Evolutionary conservation across 2,888 invertebrate genomes (phyloP).

Genomic region (Chesias legatella): DNA sequence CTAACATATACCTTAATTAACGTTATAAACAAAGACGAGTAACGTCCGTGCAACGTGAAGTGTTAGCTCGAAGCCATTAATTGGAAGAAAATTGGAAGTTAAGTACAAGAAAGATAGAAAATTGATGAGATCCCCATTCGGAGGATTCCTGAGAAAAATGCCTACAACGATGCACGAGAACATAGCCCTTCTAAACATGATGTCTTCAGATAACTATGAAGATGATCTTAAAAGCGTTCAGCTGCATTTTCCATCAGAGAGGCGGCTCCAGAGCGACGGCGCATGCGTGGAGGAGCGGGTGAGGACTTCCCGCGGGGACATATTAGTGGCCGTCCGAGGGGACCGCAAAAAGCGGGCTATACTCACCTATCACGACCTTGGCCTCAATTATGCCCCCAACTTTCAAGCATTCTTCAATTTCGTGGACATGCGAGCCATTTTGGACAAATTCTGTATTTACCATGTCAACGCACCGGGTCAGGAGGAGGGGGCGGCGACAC

Average conservation of each 20-base stretch:
- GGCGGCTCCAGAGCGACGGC: conserved; percentile 77
- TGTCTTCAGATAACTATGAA: conserved; percentile 90
- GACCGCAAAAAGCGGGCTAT: conserved; percentile 95
- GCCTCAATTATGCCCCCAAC: conserved; percentile 96
- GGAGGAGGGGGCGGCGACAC: conserved; percentile 95
- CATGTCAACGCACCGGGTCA: conserved; percentile 99
- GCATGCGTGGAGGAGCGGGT: conserved; percentile 86
- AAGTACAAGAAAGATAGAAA: conserved; percentile 17
- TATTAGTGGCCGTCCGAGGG: conserved; percentile 97
- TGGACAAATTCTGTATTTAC: conserved; percentile 98
- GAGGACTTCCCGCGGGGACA: conserved; percentile 93
- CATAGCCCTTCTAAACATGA: conserved; percentile 83
- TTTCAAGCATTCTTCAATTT: conserved; percentile 97
- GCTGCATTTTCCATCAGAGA: conserved; percentile 90
- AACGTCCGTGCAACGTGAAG: conserved; percentile 15
- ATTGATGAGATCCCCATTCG: conserved; percentile 38
- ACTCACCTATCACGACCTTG: conserved; percentile 98
- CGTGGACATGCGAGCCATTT: conserved; percentile 92
- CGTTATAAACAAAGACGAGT: conserved; percentile 36
- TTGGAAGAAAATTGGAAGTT: conserved; percentile 28
- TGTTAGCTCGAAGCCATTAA: conserved; percentile 26
- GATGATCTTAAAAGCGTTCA: conserved; percentile 96
- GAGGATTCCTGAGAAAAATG: conserved; percentile 49
- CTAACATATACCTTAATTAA: conserved; percentile 52
- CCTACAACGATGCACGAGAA: conserved; percentile 70